phyloP scores from a whole-genome alignment of 1,140 invertebrate genomes.

The Acromyrmex echinatior region DNA sequence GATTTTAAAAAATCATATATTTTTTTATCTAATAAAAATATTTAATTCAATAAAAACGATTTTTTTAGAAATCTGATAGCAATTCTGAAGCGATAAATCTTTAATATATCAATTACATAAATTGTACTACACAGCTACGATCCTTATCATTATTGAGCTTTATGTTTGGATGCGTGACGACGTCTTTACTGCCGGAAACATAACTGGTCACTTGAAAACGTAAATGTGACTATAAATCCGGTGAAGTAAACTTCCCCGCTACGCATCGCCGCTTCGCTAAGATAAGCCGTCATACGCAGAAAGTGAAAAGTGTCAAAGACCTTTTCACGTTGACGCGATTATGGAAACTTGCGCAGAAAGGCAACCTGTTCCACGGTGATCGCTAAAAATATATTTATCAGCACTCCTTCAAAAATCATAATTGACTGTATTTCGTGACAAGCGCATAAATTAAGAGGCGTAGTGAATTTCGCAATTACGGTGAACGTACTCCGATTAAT shows the following conservation, averaged over 20 bases:
- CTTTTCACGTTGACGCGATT: slow-evolving; percentile 25
- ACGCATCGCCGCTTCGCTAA: slow-evolving; percentile 36
- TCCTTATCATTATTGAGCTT: background rate
- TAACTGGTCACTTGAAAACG: slow-evolving; percentile 33
- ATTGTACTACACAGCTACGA: background rate
- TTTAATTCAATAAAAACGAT: background rate
- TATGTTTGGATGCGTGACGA: background rate
- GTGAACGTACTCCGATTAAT: slow-evolving; percentile 14
- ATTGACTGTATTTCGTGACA: background rate
- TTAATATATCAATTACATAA: background rate
- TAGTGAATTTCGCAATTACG: background rate
- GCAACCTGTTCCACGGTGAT: background rate
- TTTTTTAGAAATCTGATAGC: background rate
- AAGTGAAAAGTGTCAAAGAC: slow-evolving; percentile 57
- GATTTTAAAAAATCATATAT: background rate
- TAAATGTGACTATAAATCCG: background rate
- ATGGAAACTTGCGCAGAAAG: slow-evolving; percentile 1
- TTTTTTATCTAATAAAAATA: background rate
- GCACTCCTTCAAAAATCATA: background rate
- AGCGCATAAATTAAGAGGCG: background rate
- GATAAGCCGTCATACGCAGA: slow-evolving; percentile 40
- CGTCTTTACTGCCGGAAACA: slow-evolving; percentile 34
- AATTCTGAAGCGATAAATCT: background rate
- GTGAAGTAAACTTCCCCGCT: slow-evolving; percentile 9
- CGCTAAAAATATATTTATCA: background rate